Percentiles rank a stretch among this genome's conserved stretches.
Evolutionary conservation across 2,113 vertebrate species (phyloP).

Genomic region (Felis catus): F.catus_Fca126_mat1.0 CM031415.1:105332501-105333000

Average conservation of each 20-base stretch:
- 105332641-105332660: background rate
- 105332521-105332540: background rate
- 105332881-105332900: background rate
- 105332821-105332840: background rate
- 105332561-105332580: background rate
- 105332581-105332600: background rate
- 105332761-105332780: background rate
- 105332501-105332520: background rate
- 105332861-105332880: background rate
- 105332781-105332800: background rate
- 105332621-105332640: background rate
- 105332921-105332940: background rate
- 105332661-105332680: slow-evolving; percentile 8
- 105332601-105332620: background rate
- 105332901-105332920: background rate
- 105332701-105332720: background rate
- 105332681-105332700: background rate
- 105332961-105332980: background rate
- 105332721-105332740: background rate
- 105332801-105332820: background rate
- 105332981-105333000: background rate
- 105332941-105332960: background rate
- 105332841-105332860: background rate
- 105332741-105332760: background rate
- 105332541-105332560: background rate